Evolutionary conservation across 2,113 vertebrate genomes (phyloP).

Genomic region (Panthera uncia): DNA sequence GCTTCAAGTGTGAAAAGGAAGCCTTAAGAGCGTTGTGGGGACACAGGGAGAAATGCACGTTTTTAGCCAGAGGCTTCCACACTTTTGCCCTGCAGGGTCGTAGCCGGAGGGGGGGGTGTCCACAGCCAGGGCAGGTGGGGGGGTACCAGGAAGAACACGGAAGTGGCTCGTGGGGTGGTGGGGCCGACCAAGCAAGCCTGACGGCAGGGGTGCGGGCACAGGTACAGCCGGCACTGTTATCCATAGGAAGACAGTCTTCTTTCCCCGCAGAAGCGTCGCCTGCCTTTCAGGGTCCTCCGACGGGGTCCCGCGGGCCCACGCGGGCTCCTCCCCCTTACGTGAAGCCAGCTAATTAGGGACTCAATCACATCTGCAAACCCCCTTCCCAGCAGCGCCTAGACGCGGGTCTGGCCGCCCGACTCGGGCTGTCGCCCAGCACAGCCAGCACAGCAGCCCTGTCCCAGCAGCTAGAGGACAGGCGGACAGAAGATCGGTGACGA

Average conservation of each 20-base stretch:
- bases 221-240: rapidly evolving
- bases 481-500: not conserved
- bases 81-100: not conserved
- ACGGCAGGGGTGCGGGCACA: rapidly evolving
- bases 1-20: not conserved
- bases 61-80: not conserved
- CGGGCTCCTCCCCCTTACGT: not conserved
- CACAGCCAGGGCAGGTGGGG: not conserved
- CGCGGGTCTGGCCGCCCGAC: not conserved
- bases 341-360: not conserved
- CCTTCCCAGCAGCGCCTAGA: not conserved
- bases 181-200: too few species aligned
- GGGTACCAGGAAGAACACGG: not conserved
- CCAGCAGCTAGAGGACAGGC: not conserved
- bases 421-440: not conserved
- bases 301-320: not conserved
- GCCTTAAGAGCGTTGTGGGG: too few species aligned
- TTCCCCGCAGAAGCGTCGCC: not conserved
- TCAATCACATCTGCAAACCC: not conserved
- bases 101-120: too few species aligned
- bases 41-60: not conserved
- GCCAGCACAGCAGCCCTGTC: not conserved
- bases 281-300: not conserved
- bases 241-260: not conserved
- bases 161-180: rapidly evolving